Evolutionary conservation across 2,888 invertebrate genomes (phyloP).

Genomic region (Mesochorus sp.): DNA sequence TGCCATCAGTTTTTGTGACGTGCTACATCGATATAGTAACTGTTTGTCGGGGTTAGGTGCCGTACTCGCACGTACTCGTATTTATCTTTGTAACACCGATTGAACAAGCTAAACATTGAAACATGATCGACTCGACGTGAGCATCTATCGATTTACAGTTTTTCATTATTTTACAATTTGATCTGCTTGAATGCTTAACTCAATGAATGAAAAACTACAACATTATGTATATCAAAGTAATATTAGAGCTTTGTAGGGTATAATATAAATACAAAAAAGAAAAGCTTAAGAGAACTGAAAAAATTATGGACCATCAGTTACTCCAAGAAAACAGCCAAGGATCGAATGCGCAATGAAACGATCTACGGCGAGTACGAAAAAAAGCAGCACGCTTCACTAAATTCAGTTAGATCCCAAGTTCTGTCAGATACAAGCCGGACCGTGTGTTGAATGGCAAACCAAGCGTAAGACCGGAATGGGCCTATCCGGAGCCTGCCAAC

Average conservation of each 20-base stretch:
- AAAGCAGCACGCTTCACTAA: conserved; percentile 34
- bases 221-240: conserved; percentile 8
- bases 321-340: conserved; percentile 21
- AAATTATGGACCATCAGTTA: conserved; percentile 25
- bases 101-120: background rate
- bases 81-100: background rate
- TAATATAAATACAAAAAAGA: background rate
- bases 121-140: too few species aligned
- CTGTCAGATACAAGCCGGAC: conserved; percentile 62
- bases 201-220: background rate
- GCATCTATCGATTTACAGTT: too few species aligned
- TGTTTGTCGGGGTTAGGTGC: too few species aligned
- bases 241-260: conserved; percentile 24
- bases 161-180: background rate
- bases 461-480: conserved; percentile 49
- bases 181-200: background rate
- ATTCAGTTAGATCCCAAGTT: conserved; percentile 60
- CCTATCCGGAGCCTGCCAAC: conserved; percentile 46
- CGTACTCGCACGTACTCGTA: background rate
- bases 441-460: conserved; percentile 69
- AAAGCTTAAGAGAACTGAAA: background rate
- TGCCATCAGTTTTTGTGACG: background rate
- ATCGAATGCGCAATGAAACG: conserved; percentile 35
- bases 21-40: background rate
- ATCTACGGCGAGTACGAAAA: conserved; percentile 22